Conservation (phyloP, 2,113 vertebrate species). For the Trematocara unimaculatum region DNA sequence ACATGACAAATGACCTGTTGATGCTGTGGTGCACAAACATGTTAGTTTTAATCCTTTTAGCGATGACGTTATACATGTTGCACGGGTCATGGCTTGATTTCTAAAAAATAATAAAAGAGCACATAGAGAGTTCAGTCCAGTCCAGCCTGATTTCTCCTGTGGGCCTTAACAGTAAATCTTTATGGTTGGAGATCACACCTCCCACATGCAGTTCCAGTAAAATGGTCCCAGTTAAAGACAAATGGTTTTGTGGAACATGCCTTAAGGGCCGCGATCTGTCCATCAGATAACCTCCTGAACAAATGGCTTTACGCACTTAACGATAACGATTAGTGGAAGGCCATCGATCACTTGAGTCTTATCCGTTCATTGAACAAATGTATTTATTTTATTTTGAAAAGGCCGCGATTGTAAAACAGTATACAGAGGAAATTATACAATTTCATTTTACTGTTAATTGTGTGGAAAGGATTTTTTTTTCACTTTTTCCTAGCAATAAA, state of each 20-base stretch:
- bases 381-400: background rate
- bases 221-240: constrained; percentile 18
- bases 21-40: background rate
- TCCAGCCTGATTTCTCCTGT: background rate
- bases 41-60: background rate
- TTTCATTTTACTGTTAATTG: background rate
- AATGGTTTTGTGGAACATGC: constrained; percentile 17
- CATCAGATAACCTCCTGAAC: background rate
- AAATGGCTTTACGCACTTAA: background rate
- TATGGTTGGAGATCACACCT: constrained; percentile 14
- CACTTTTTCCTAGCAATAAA: background rate
- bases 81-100: background rate
- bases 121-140: background rate
- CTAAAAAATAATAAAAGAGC: background rate
- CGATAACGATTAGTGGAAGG: background rate
- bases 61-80: background rate
- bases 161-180: constrained; percentile 12
- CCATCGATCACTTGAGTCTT: background rate
- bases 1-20: constrained; percentile 6
- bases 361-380: background rate
- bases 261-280: background rate
- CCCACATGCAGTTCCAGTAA: constrained; percentile 21
- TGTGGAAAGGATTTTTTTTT: constrained; percentile 4
- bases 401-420: background rate
- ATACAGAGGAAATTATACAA: background rate